These are phyloP conservation scores for Synodontis membranacea DNA, from an alignment of 2,113 vertebrate species.

Conservation along the genomic window DNA sequence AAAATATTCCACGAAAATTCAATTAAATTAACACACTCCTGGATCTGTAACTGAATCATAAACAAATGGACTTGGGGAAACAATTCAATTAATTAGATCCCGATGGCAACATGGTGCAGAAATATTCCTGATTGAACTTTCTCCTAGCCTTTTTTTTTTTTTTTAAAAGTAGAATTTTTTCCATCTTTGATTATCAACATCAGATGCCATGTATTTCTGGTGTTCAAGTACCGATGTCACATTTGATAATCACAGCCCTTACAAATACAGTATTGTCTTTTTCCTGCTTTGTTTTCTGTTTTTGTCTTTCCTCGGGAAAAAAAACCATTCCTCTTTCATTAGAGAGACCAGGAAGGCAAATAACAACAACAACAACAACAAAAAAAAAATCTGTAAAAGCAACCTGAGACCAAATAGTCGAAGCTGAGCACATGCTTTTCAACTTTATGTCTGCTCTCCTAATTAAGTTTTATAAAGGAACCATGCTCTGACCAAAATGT, in stretches of 20 bases:
- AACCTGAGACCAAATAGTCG: slow-evolving; percentile 46
- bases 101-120: background rate
- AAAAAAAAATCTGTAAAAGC: slow-evolving; percentile 62
- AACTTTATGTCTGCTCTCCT: background rate
- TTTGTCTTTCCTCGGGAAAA: slow-evolving; percentile 61
- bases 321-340: slow-evolving; percentile 68
- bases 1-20: slow-evolving; percentile 5
- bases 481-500: slow-evolving; percentile 18
- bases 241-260: slow-evolving; percentile 9
- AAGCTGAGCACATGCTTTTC: slow-evolving; percentile 27
- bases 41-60: slow-evolving; percentile 5
- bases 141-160: background rate
- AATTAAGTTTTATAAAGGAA: slow-evolving; percentile 39
- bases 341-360: slow-evolving; percentile 70
- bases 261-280: slow-evolving; percentile 42
- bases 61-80: slow-evolving; percentile 7
- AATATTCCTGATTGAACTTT: background rate
- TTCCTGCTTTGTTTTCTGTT: slow-evolving; percentile 49
- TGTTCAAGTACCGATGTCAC: background rate
- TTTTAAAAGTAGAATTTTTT: background rate
- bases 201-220: slow-evolving; percentile 5
- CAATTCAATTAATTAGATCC: background rate
- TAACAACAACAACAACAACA: no score
- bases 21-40: background rate
- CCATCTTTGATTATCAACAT: slow-evolving; percentile 13